Evolutionary conservation across 2,888 invertebrate species (phyloP).

Genomic region (Himalopsyche anomala): DNA sequence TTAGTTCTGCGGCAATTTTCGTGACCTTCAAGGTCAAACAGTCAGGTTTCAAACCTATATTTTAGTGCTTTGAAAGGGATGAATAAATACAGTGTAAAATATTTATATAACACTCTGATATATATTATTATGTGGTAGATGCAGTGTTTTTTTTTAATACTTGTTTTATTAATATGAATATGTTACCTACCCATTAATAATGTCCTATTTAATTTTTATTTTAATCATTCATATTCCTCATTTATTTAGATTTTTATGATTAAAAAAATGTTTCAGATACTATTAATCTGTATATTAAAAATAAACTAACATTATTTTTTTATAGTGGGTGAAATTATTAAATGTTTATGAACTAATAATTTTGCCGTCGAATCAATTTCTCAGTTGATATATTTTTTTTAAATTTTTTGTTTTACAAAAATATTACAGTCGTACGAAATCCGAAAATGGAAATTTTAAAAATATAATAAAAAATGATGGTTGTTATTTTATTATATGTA

Average conservation of each 20-base stretch:
- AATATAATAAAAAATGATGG: slow-evolving; percentile 22
- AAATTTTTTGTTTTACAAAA: not conserved
- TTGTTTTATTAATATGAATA: slow-evolving; percentile 24
- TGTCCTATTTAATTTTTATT: slow-evolving; percentile 13
- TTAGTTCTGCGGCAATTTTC: slow-evolving; percentile 12
- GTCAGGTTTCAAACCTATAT: slow-evolving; percentile 37
- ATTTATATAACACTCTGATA: not conserved
- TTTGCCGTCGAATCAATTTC: not conserved
- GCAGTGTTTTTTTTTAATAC: slow-evolving; percentile 25
- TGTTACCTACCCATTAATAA: slow-evolving; percentile 24
- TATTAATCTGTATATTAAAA: slow-evolving; percentile 33
- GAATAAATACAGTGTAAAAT: not conserved
- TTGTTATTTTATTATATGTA: slow-evolving; percentile 31
- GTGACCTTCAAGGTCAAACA: slow-evolving; percentile 9
- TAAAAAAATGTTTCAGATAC: slow-evolving; percentile 21
- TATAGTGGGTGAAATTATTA: slow-evolving; percentile 10
- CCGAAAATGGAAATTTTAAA: not conserved
- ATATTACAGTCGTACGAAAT: not conserved
- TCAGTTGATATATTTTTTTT: slow-evolving; percentile 23
- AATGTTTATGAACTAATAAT: slow-evolving; percentile 24
- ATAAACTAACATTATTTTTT: slow-evolving; percentile 40
- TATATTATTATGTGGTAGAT: not conserved
- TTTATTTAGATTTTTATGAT: not conserved
- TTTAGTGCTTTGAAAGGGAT: not conserved
- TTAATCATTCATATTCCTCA: slow-evolving; percentile 20